Percentiles rank a stretch among this genome's conserved stretches.
Conservation (phyloP, 2,888 invertebrate species). For the Patella ulyssiponensis region DNA sequence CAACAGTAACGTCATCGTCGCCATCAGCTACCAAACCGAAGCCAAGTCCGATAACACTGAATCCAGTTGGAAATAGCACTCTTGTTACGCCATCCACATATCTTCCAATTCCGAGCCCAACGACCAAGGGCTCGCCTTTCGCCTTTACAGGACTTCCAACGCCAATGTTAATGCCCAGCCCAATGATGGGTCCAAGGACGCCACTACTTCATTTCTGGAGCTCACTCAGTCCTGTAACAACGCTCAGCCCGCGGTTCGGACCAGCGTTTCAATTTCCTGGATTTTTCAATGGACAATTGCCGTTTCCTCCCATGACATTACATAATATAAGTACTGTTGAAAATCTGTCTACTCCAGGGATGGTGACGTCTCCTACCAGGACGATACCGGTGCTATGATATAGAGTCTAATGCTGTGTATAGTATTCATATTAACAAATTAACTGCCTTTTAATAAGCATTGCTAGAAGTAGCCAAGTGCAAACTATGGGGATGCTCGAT, state of each 20-base stretch:
- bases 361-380: conserved; percentile 50
- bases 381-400: conserved; percentile 56
- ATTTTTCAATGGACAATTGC: conserved; percentile 46
- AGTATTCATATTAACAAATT: no score
- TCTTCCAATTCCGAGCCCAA: conserved; percentile 58
- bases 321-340: conserved; percentile 33
- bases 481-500: no score
- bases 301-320: conserved; percentile 53
- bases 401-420: no score
- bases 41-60: conserved; percentile 55
- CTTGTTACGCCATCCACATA: conserved; percentile 47
- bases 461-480: no score
- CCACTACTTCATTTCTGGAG: conserved; percentile 72
- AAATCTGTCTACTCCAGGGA: conserved; percentile 49
- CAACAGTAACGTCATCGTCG: conserved; percentile 20
- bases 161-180: conserved; percentile 61
- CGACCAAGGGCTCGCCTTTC: conserved; percentile 44
- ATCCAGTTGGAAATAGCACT: conserved; percentile 39
- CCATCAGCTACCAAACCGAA: conserved; percentile 47
- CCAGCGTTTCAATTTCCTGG: conserved; percentile 65
- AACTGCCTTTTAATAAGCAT: no score
- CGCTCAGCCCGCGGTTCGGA: conserved; percentile 60
- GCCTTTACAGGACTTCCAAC: conserved; percentile 48
- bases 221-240: conserved; percentile 68
- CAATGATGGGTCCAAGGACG: conserved; percentile 57